These are phyloP conservation scores for Tor tambroides DNA, from an alignment of 2,113 vertebrate genomes.

Conservation along the genomic window DNA sequence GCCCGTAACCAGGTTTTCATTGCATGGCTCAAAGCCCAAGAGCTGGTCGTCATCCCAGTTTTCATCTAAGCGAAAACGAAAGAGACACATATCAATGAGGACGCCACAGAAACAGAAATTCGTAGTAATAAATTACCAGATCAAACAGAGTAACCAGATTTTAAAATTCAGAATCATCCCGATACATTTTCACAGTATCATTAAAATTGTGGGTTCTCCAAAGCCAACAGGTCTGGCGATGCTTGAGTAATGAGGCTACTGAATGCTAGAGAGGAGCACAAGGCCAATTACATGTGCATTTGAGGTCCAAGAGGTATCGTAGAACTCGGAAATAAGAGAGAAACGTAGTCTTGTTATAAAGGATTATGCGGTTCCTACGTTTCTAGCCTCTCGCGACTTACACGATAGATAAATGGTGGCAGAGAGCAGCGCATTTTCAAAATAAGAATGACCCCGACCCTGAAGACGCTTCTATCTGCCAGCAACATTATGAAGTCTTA, in stretches of 20 bases:
- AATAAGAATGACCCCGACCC: slow-evolving; percentile 50
- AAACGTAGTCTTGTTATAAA: background rate
- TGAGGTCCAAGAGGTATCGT: background rate
- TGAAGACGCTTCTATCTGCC: slow-evolving; percentile 38
- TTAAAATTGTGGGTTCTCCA: background rate
- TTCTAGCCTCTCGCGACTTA: background rate
- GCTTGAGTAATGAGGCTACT: slow-evolving; percentile 10
- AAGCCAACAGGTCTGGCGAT: background rate
- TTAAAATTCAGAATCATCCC: background rate
- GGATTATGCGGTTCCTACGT: background rate
- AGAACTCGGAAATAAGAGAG: slow-evolving; percentile 13
- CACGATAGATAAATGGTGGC: slow-evolving; percentile 17
- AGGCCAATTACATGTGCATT: slow-evolving; percentile 11
- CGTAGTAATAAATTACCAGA: background rate
- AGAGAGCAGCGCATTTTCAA: slow-evolving; percentile 45
- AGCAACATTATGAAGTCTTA: slow-evolving; percentile 53
- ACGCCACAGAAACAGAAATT: background rate
- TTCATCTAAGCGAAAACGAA: slow-evolving; percentile 78
- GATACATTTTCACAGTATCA: background rate
- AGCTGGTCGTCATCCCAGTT: slow-evolving; percentile 91
- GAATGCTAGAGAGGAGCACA: background rate
- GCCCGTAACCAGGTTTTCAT: slow-evolving; percentile 90
- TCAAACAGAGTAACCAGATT: background rate
- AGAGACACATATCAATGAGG: slow-evolving; percentile 22
- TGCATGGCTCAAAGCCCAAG: slow-evolving; percentile 89